phyloP scores from a whole-genome alignment of 1,140 invertebrate genomes.

The Sipha flava region DNA sequence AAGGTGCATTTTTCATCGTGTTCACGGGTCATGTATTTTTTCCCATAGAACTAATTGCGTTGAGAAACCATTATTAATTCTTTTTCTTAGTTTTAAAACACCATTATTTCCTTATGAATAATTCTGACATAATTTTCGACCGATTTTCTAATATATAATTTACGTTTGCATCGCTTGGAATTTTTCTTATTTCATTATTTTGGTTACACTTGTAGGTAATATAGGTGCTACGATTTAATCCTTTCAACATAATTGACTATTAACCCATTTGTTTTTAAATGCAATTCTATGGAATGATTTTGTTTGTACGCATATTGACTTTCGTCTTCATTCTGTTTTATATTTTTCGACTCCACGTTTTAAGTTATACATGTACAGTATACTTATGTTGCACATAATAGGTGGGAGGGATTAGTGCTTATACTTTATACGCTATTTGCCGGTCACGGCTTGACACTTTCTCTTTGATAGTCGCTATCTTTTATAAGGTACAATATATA shows the following conservation, averaged over 20 bases:
- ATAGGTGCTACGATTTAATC: too few species aligned
- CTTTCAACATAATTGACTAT: too few species aligned
- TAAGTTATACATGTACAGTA: too few species aligned
- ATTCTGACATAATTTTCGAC: background rate
- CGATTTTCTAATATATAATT: background rate
- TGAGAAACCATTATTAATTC: background rate
- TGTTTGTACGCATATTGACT: background rate
- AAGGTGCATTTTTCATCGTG: background rate
- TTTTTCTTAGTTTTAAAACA: too few species aligned
- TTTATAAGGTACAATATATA: background rate
- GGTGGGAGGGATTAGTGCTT: background rate
- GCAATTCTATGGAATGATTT: too few species aligned
- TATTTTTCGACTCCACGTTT: background rate
- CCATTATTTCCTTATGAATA: too few species aligned
- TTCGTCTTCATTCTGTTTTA: background rate
- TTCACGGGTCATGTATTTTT: background rate
- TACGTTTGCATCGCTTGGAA: too few species aligned
- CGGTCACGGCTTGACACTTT: background rate
- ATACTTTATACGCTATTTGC: background rate
- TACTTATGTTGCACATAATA: background rate
- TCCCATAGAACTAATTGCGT: background rate
- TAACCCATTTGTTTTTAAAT: too few species aligned
- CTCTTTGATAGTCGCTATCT: background rate
- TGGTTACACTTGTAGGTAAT: too few species aligned
- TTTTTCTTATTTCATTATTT: too few species aligned